A percentile compares a stretch with the other conserved stretches of the same genome.
Evolutionary conservation across 2,797 vertebrate genomes (phyloP).

Genomic region (Sebastes oblongus): DNA sequence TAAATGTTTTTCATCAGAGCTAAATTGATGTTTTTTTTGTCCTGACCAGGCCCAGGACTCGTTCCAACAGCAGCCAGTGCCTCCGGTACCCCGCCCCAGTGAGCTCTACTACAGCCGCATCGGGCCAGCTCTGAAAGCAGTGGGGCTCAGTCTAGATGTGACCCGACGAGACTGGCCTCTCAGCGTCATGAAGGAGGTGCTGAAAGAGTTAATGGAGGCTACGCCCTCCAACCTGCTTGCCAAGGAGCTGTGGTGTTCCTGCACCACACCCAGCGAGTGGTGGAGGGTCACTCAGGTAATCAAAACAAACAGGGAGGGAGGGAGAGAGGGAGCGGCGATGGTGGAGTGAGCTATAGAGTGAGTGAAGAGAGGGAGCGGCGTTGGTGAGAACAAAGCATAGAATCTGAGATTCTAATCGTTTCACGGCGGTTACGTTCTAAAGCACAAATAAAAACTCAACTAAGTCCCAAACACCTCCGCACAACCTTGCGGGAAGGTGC

Average conservation of each 20-base stretch:
- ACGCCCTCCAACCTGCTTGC: constrained; percentile 96
- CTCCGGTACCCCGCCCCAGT: constrained; percentile 95
- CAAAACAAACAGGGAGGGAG: not conserved
- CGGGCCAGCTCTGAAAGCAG: constrained; percentile 92
- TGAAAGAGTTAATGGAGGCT: constrained; percentile 95
- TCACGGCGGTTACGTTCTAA: no score
- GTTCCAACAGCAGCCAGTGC: constrained; percentile 90
- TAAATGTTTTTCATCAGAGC: not conserved
- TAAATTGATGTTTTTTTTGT: fast-evolving
- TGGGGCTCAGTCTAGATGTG: constrained; percentile 93
- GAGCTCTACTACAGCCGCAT: constrained; percentile 99
- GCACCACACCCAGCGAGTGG: constrained; percentile 96
- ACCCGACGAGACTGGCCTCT: constrained; percentile 97
- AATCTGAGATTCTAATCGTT: no score
- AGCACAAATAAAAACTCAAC: no score
- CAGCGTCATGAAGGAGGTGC: constrained; percentile 94
- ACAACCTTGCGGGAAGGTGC: no score
- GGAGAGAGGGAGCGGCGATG: no score
- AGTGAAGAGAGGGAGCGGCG: no score
- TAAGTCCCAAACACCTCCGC: no score
- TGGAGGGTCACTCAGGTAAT: constrained; percentile 97
- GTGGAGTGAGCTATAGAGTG: no score
- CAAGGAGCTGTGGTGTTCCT: constrained; percentile 99
- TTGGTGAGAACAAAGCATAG: no score
- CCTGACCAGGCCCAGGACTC: constrained; percentile 89